Conservation (phyloP, 2,113 vertebrate genomes). For the Takifugu bimaculatus region DNA sequence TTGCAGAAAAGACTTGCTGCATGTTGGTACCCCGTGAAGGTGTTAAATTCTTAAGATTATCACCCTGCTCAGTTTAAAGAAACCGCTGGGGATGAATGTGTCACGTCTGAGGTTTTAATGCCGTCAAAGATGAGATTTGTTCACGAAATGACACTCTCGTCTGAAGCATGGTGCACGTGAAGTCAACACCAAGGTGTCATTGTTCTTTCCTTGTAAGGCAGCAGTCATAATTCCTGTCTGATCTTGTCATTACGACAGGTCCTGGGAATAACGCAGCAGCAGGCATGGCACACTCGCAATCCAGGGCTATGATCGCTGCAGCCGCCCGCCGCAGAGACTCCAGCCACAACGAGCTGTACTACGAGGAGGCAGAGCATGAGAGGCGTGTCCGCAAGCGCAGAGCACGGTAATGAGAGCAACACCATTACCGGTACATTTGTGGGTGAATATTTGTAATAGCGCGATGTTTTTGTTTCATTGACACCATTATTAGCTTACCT, state of each 20-base stretch:
- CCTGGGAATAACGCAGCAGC: conserved; percentile 61
- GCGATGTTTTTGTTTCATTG: too few relatives aligned
- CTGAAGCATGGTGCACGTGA: conserved; percentile 25
- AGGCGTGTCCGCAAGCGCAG: conserved; percentile 87
- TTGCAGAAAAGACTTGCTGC: conserved; percentile 1
- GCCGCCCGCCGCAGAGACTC: conserved; percentile 85
- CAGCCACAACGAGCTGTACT: conserved; percentile 91
- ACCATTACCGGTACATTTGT: neutral
- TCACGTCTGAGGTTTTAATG: too few relatives aligned
- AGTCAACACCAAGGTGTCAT: conserved; percentile 25
- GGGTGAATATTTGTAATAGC: neutral
- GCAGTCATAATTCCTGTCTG: neutral
- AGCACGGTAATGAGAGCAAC: conserved; percentile 75
- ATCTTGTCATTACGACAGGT: conserved; percentile 20
- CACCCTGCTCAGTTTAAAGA: neutral
- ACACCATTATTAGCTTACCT: too few relatives aligned
- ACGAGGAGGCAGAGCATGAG: conserved; percentile 93
- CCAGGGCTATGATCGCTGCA: conserved; percentile 86
- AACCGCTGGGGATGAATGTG: too few relatives aligned
- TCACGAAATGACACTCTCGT: neutral
- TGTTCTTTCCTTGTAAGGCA: neutral
- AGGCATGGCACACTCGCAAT: conserved; percentile 75
- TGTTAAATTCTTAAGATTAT: neutral
- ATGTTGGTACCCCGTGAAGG: too few relatives aligned
- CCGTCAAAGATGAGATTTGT: neutral